Base-by-base conservation (phyloP, 2,888 invertebrate genomes). In the Zelleria hepariella region DNA sequence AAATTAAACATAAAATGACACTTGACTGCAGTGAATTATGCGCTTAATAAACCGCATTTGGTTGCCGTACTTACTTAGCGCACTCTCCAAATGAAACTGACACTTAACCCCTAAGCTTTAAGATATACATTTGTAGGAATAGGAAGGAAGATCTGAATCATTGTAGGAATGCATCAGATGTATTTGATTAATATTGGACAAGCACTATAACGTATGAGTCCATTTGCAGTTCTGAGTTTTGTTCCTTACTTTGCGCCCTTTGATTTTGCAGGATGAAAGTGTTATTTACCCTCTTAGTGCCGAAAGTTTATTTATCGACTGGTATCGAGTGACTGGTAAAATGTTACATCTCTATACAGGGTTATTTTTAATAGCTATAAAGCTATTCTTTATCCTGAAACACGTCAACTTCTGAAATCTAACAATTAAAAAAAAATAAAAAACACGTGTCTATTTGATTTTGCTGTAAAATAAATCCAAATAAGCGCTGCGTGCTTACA, bases 151-250 rank as follows among this genome's bases (percentile, higher is more conserved):
- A 32, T 42, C 23, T 58, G 58, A 27, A 21, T 58, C 58, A 53
- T 27, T 53, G 25, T 53, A n/a, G 52, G 54, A 23, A 53, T 53
- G 58, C 54, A 53, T 58, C 54, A 27, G 66, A 61, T 63, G 61
- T 65, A 62, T 77, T 81, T 84, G 81, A 83, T 82, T 83, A 81
- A 83, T 72, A 66, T 42, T 63, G 63, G 65, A 65, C 71, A 65
- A 69, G 74, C 68, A 68, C 71, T 77, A 74, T 74, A 78, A 75
- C 75, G 75, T 71, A 67, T 64, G 71, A 68, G 72, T 73, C 74
- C 76, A 78, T 80, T 79, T 76, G 71, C 73, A 71, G 52, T 49
- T 51, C 18, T 7, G 5, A 42, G 26, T 48, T 55, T 56, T 59
- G 32, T 42, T 42, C 8, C 10, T 2, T 6, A 15, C 32, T 42